Evolutionary conservation across 1,140 invertebrate species (phyloP), one percentile per base, ranked within the genome.

Genomic region (Solen grandis): DNA sequence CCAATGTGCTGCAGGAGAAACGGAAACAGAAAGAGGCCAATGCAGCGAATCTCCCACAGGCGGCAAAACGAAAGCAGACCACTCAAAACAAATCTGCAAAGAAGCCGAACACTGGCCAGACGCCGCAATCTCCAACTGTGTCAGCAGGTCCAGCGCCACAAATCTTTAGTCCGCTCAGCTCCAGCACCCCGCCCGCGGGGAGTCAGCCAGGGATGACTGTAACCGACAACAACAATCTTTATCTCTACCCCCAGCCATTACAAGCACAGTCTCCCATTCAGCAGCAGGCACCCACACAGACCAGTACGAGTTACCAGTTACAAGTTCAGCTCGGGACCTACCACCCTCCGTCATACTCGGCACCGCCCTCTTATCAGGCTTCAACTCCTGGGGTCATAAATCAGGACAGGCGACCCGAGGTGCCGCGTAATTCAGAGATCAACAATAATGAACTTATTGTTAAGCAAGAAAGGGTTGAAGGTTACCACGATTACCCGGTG

Each of bases 51-150:
- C 19, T 19, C 1, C 50, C 41, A 54, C 60, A 65, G 16, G 29
- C 41, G 75, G 63, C 66, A 29, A 78, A 66, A 60, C 27, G 75
- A 25, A 78, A 78, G 41, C 41, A 10, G n/a, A n/a, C 25, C n/a
- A 16, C 25, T 62, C 63, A 35, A 19, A 66, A 66, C 19, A 29
- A 66, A 38, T 36, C 63, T 14, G 29, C 29, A 31, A 36, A 27
- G 35, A 1, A 22, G 14, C 29, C 29, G 25, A 50, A 50, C 13
- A n/a, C 63, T 8, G 19, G 33, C 16, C 29, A 29, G 31, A 22
- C 63, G 2, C n/a, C 22, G 19, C n/a, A 35, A 33, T 19, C 63
- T 35, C 22, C 16, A 35, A 29, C 63, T 35, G 38, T 35, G 19
- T 35, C 19, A 38, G n/a, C 63, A 66, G 25, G 59, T 22, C 10